Base-by-base conservation (phyloP, 92 coral and sea anemone genomes). In the Palythoa caribaeorum region DNA sequence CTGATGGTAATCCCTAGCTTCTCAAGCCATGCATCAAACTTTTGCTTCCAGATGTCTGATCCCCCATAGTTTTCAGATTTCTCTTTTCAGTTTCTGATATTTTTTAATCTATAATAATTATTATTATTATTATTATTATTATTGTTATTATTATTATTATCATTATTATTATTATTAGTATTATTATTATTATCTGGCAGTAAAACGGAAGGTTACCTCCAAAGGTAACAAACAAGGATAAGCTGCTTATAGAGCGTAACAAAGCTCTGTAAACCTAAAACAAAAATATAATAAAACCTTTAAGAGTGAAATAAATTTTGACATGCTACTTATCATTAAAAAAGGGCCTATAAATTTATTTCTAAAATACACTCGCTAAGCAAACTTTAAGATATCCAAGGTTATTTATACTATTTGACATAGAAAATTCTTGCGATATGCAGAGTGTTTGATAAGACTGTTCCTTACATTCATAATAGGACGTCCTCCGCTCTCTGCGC, bases 371-470 rank as follows among this genome's bases (percentile, higher is more conserved):
- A 36, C 39, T 69, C 36, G 73, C 73, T 69, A 69, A 69, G 14
- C 37, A 69, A 69, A 69, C 73, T 17, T 17, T 69, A 69, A 69
- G 19, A 20, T 69, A 37, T 69, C 73, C 36, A 16, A 69, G 73
- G 36, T 39, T 69, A 19, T 69, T 13, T 20, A 17, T 5, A 69
- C 73, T 69, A 69, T n/a, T 69, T 69, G 73, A 69, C 73, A 69
- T 5, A 69, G 39, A 20, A 69, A 20, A 37, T 69, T 69, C 73
- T 69, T 69, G 73, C 73, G 14, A 69, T 69, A 9, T 69, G 73
- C 39, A 69, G 19, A 20, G 73, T 69, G 73, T 69, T 69, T 69
- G 73, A 69, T 37, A 69, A 69, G 73, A 69, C 38, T 69, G 73
- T 5, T 69, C 19, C n/a, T 37, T 69, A 37, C 73, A 69, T 69